Evolutionary conservation across 2,113 vertebrate genomes (phyloP), one percentile per base, ranked within the genome.

Genomic region (Arvicanthis niloticus): DNA sequence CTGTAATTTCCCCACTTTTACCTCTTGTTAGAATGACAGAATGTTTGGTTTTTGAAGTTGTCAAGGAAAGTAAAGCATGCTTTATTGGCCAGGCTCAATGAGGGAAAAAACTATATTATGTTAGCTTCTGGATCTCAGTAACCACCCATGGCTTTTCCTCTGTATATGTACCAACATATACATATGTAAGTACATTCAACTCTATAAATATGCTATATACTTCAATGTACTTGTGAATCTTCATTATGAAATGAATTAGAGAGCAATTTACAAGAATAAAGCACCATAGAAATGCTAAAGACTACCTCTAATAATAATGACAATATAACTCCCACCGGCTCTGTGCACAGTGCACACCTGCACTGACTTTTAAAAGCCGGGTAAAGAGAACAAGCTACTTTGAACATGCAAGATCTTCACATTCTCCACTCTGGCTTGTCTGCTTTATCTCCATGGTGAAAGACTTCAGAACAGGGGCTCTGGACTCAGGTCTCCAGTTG

Each of bases 221-320:
- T 92, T 91, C 82, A 97, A 88, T 60, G 68, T 29, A 91, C 29
- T 94, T 88, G 31, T 93, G 96, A 90, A 42, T 97, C 85, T 96
- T 94, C 73, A 78, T 94, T 94, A 82, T 89, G 56, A 80, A 96
- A 94, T 68, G 85, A 94, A 65, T 76, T 76, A 94, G 82, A 58
- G 29, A 94, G 89, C 62, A 95, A 92, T 96, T 96, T 97, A 81
- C 86, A 95, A 96, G 92, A 92, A 95, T 93, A 94, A 91, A 96
- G 53, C 67, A 48, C 89, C 95, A 98, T 97, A 97, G 96, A 98
- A 97, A 98, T 98, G 94, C 96, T 98, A 97, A 98, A 98, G 92
- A 97, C 86, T 92, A 56, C n/a, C 70, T 97, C 91, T 97, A 96
- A 97, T 98, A 97, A 97, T 81, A 89, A 97, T 92, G 93, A 98